Percentiles rank a stretch among this genome's conserved stretches.
Evolutionary conservation across 1,140 invertebrate species (phyloP).

Genomic region (Heliconius melpomene): DNA sequence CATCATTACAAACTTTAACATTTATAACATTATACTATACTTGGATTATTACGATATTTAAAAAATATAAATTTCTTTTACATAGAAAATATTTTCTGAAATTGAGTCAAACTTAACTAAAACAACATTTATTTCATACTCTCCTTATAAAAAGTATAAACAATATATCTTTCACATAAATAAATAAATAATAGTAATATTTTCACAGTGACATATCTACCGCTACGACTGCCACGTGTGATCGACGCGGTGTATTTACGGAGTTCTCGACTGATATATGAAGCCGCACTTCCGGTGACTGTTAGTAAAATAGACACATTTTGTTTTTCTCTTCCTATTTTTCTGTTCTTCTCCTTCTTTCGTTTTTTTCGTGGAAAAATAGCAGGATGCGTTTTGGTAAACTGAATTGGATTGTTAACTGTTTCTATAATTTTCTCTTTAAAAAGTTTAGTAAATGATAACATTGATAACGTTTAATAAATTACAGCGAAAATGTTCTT

Average conservation of each 20-base stretch:
- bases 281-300: constrained; percentile 19
- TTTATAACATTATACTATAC: too few relatives aligned
- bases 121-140: too few relatives aligned
- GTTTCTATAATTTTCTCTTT: not conserved
- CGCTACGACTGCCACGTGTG: constrained; percentile 13
- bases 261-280: constrained; percentile 37
- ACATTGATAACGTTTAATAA: too few relatives aligned
- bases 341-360: not conserved
- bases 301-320: constrained; percentile 20
- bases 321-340: constrained; percentile 16
- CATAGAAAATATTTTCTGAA: too few relatives aligned
- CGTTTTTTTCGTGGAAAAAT: constrained; percentile 6
- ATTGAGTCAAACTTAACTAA: too few relatives aligned
- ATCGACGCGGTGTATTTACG: constrained; percentile 31
- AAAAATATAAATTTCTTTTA: too few relatives aligned
- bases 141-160: too few relatives aligned
- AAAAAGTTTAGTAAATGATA: too few relatives aligned
- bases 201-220: constrained; percentile 16
- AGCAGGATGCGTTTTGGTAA: not conserved
- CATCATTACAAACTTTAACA: too few relatives aligned
- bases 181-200: not conserved
- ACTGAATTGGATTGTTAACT: not conserved
- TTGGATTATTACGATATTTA: too few relatives aligned
- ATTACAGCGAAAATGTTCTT: too few relatives aligned
- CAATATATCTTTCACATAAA: too few relatives aligned